Percentiles rank a stretch among this genome's conserved stretches.
Conservation (phyloP, 2,113 vertebrate species). For the Sander vitreus region DNA sequence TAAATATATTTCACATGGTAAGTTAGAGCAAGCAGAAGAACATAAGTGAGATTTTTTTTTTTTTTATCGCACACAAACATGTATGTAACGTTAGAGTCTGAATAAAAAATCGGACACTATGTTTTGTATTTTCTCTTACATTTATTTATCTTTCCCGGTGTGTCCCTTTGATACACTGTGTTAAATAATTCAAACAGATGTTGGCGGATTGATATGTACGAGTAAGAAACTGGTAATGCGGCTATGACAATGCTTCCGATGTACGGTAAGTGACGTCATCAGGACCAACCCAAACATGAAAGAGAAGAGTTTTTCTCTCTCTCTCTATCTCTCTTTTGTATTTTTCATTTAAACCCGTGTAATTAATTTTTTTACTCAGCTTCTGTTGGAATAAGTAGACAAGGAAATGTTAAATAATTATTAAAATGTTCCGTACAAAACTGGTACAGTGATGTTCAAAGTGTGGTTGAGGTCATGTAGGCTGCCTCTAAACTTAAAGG, state of each 20-base stretch:
- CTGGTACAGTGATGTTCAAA: too few species aligned
- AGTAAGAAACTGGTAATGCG: constrained; percentile 55
- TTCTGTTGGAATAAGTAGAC: background rate
- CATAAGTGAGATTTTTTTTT: too few species aligned
- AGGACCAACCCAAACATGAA: constrained; percentile 36
- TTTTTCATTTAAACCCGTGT: background rate
- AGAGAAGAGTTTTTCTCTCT: background rate
- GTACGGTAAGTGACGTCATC: constrained; percentile 73
- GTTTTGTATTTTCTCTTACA: too few species aligned
- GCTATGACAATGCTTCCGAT: constrained; percentile 26
- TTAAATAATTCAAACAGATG: background rate
- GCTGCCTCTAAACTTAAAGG: background rate
- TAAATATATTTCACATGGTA: too few species aligned
- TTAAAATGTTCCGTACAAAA: background rate
- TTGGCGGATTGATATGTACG: constrained; percentile 71
- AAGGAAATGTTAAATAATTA: background rate
- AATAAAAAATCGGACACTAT: too few species aligned
- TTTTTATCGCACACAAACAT: too few species aligned
- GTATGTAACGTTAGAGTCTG: background rate
- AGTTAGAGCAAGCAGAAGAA: background rate
- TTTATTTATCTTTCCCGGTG: background rate
- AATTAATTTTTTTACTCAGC: background rate
- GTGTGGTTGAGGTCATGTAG: background rate
- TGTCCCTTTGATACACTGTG: background rate
- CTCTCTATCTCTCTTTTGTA: too few species aligned